Percentiles rank a stretch among this genome's conserved stretches.
Conservation (phyloP, 2,797 vertebrate species). For the Acomys russatus region DNA sequence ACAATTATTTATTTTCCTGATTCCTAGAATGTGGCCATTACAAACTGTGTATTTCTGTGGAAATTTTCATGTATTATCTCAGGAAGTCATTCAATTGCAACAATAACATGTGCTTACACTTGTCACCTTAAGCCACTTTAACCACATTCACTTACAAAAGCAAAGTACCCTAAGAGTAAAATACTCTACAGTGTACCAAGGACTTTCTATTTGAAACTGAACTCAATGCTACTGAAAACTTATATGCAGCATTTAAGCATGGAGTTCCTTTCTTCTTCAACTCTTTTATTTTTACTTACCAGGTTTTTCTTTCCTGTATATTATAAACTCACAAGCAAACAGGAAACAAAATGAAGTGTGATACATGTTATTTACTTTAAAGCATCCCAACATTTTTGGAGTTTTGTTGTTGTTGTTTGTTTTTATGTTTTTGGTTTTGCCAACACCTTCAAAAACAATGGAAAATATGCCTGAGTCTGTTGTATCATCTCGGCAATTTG, state of each 20-base stretch:
- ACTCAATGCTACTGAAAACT: too few relatives aligned
- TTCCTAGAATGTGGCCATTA: constrained; percentile 28
- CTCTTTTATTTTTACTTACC: constrained; percentile 47
- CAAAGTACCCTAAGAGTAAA: constrained; percentile 15
- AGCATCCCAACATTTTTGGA: not conserved
- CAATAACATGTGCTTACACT: constrained; percentile 37
- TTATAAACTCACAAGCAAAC: constrained; percentile 39
- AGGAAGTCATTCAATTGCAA: constrained; percentile 46
- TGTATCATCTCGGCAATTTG: constrained; percentile 70
- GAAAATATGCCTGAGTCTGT: constrained; percentile 46
- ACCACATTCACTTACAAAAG: constrained; percentile 42
- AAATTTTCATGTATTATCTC: constrained; percentile 52
- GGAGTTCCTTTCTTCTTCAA: not conserved
- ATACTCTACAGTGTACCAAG: not conserved
- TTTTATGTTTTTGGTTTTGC: not conserved
- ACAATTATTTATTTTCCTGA: constrained; percentile 60
- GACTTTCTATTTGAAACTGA: not conserved
- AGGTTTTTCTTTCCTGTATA: constrained; percentile 44
- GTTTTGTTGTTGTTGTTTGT: too few relatives aligned
- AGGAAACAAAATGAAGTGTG: constrained; percentile 62
- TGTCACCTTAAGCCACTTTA: constrained; percentile 50
- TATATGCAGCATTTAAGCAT: not conserved
- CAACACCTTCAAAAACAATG: constrained; percentile 55
- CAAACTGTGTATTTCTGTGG: constrained; percentile 20
- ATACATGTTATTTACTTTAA: constrained; percentile 70